Evolutionary conservation across 1,140 invertebrate species (phyloP), one percentile per base, ranked within the genome.

Genomic region (Habropoda laboriosa): DNA sequence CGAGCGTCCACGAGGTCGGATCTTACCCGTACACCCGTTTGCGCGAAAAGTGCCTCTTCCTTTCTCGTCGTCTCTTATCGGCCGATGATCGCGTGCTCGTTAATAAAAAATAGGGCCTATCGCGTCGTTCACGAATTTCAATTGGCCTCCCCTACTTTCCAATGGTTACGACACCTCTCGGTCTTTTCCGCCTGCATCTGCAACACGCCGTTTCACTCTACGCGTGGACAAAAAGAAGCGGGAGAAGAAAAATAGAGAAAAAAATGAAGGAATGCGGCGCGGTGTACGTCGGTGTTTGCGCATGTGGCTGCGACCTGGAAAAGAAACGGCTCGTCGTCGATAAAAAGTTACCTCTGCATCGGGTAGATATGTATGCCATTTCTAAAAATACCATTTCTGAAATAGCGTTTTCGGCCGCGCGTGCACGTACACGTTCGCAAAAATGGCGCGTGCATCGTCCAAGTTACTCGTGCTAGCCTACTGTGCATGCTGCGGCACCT

Each of bases 341-440:
- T 71, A 78, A 71, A 78, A 78, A 72, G 66, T 78, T 72, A 72
- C 75, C 75, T 78, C 75, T 78, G 66, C 67, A 78, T 72, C 75
- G 75, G 55, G 75, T 78, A 71, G 75, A 78, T 78, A 72, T 72
- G 75, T 78, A 70, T 78, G 75, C 75, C 75, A 51, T 78, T 78
- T 72, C 75, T 78, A 78, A 78, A 78, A 78, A 78, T 78, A 78
- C 57, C 75, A 78, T 78, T 78, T 78, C 75, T 72, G 75, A 78
- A 78, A 78, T 71, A 78, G 67, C 75, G 45, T 78, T 78, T 78
- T 38, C 53, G 67, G 35, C 35, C 53, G 67, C 53, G 75, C 64
- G 75, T 42, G 42, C 55, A 49, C 30, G 53, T 60, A 78, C 66
- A 49, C 53, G 67, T 61, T 24, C 53, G 75, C 67, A 42, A 67